These are phyloP conservation scores for Chrysopilus asiliformis DNA, from an alignment of 2,888 invertebrate genomes.

Conservation along the genomic window DNA sequence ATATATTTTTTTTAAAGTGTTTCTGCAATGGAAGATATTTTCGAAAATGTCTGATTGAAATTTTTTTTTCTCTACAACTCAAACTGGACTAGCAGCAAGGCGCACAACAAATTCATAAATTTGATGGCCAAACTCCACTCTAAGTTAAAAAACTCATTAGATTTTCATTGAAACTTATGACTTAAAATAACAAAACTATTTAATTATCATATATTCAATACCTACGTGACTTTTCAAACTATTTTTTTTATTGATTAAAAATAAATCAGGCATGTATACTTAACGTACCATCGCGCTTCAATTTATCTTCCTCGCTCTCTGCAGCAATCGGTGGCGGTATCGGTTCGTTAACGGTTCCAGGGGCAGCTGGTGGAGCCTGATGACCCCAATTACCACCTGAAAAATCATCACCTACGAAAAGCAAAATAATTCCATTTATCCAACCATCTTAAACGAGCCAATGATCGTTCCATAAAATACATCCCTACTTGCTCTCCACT, in stretches of 20 bases:
- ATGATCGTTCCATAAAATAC: too few relatives aligned
- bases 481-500: too few relatives aligned
- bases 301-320: slow-evolving; percentile 15
- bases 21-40: not conserved
- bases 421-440: too few relatives aligned
- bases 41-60: not conserved
- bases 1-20: slow-evolving; percentile 1
- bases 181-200: too few relatives aligned
- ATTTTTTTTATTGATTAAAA: too few relatives aligned
- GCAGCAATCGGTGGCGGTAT: slow-evolving; percentile 12
- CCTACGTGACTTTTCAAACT: slow-evolving; percentile 4
- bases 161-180: too few relatives aligned
- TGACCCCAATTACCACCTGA: slow-evolving; percentile 4
- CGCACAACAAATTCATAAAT: too few relatives aligned
- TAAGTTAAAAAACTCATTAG: slow-evolving; percentile 7
- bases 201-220: too few relatives aligned
- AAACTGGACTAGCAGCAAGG: too few relatives aligned
- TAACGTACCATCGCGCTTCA: slow-evolving; percentile 32
- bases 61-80: not conserved
- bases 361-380: slow-evolving; percentile 6
- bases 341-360: slow-evolving; percentile 5
- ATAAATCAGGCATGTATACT: too few relatives aligned
- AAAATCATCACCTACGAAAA: slow-evolving; percentile 10
- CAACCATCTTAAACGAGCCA: too few relatives aligned
- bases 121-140: too few relatives aligned